Conservation (phyloP, 2,797 vertebrate species). For the Melanotaenia parkinsoni region DNA sequence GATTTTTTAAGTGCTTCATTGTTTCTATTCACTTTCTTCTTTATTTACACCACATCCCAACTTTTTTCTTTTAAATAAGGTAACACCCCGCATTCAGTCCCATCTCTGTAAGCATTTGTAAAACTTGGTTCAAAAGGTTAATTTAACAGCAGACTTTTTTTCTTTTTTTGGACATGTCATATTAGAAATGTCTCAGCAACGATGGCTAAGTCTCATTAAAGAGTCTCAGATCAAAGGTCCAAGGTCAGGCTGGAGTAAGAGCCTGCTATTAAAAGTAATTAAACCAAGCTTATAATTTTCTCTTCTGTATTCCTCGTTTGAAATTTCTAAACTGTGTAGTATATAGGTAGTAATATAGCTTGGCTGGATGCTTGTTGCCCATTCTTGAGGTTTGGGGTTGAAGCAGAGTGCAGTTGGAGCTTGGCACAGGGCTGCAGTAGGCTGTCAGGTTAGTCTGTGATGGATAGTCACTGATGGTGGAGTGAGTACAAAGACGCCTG, state of each 20-base stretch:
- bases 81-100: neutral
- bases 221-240: neutral
- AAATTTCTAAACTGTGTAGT: neutral
- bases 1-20: neutral
- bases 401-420: conserved; percentile 43
- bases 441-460: conserved; percentile 96
- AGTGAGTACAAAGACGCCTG: conserved; percentile 89
- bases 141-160: neutral
- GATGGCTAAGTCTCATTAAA: neutral
- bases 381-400: conserved; percentile 30
- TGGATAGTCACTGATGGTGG: conserved; percentile 93
- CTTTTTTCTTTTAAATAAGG: neutral
- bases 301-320: neutral
- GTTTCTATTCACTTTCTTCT: neutral
- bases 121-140: neutral
- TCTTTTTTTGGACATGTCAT: neutral
- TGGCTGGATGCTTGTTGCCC: conserved; percentile 9
- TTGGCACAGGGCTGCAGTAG: conserved; percentile 62
- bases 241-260: neutral
- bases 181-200: neutral
- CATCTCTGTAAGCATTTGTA: neutral
- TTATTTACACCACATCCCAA: neutral
- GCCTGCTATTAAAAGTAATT: neutral
- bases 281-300: neutral
- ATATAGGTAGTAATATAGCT: neutral